Evolutionary conservation across 2,797 vertebrate genomes (phyloP), one percentile per base, ranked within the genome.

Genomic region (Carduelis carduelis): DNA sequence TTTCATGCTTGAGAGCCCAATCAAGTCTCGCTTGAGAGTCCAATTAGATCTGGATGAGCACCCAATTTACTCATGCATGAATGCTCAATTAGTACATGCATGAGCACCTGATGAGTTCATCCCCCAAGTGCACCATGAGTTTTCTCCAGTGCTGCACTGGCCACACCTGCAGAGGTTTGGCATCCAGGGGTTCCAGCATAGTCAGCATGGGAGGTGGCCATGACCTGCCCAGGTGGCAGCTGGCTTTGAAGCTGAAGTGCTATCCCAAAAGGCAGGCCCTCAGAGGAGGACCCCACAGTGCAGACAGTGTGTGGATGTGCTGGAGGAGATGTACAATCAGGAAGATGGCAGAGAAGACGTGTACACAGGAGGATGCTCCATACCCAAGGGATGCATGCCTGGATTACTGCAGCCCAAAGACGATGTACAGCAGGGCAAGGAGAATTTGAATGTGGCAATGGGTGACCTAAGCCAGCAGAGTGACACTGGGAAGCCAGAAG

Each of bases 31-130:
- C 56, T 79, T 39, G 74, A 91, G 86, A 83, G 87, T 8, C 59
- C 70, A 88, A 55, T 94, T 93, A 95, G 34, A 83, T 61, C 35
- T 5, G 6, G 57, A 66, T 90, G 89, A 96, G 78, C 66, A 76
- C 89, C 47, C 69, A 22, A 61, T 92, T 92, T 61, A 27, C 30
- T 84, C 12, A 5, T 46, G 89, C 86, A 72, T 78, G 89, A 90
- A 66, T 61, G 61, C 53, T 68, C 49, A 63, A n/a, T 91, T 76
- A 91, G 12, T 22, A 20, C 60, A 49, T 59, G 80, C 41, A 78
- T 64, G 53, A 83, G 81, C 57, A 52, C 32, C 37, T 1, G 0
- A 5, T 5, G 28, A 43, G 22, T 83, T 87, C 59, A 50, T 18
- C 21, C 28, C 30, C 24, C 16, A 44, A 41, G 32, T 10, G 44